These are phyloP conservation scores for Pteropus alecto DNA, from an alignment of 2,113 vertebrate species.

Conservation along the genomic window DNA sequence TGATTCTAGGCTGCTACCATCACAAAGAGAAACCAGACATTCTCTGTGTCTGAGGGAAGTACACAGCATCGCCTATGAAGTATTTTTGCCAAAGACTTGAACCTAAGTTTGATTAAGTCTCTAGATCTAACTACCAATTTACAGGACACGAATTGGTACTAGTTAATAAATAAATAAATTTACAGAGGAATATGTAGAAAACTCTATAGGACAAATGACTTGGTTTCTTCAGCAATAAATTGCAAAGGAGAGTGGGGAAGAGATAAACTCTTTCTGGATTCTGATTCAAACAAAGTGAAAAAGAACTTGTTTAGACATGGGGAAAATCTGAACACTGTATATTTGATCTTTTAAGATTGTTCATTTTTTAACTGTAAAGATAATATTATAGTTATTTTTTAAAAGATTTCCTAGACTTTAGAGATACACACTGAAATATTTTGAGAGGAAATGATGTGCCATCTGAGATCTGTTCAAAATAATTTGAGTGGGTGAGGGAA, in stretches of 20 bases:
- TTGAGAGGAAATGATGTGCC: constrained; percentile 24
- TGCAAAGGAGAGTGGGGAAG: not conserved
- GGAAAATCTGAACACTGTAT: not conserved
- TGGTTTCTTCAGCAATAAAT: constrained; percentile 18
- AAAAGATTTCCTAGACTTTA: not conserved
- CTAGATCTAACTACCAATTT: not conserved
- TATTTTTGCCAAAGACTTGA: not conserved
- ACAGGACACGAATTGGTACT: not conserved
- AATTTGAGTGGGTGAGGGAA: not conserved
- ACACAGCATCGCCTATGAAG: not conserved
- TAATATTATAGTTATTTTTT: not conserved
- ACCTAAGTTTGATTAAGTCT: not conserved
- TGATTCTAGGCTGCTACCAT: not conserved
- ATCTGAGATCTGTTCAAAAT: not conserved
- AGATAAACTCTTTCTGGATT: not conserved
- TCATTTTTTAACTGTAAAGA: not conserved
- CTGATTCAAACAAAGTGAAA: not conserved
- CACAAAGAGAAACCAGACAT: not conserved
- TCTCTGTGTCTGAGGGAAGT: not conserved
- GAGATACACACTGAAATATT: not conserved
- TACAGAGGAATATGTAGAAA: not conserved
- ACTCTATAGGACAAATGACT: not conserved
- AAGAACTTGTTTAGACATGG: not conserved
- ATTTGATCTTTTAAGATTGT: not conserved
- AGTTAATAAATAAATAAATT: not conserved